Evolutionary conservation across 1,140 invertebrate genomes (phyloP), one percentile per base, ranked within the genome.

Genomic region (Eueides isabella): DNA sequence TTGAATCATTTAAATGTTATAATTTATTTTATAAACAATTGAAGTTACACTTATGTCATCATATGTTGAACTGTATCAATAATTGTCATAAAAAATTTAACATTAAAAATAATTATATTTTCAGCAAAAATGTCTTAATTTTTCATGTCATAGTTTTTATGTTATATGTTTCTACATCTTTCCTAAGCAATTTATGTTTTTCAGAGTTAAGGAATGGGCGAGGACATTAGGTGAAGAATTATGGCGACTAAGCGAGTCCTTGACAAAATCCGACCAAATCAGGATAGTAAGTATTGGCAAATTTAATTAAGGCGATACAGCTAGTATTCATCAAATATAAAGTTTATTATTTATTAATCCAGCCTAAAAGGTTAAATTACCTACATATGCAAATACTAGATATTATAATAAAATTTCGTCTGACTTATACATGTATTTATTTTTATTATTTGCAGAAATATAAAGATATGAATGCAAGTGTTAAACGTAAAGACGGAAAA

Each of bases 401-500:
- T 9, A 11, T 33, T 41, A 5, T 44, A 31, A 31, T 5, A n/a
- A 44, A n/a, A 5, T 44, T 44, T 6, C 5, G 4, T 44, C 14
- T 16, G 38, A 23, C 23, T 48, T 23, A 55, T 55, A 55, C 26
- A 26, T 26, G 23, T 23, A 26, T 55, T 55, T 55, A 0, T 23
- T 55, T 55, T 55, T 44, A 6, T 19, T 19, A n/a, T 55, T 55
- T 11, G 2, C 87, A 97, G 96, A 95, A 95, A 92, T 97, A 97
- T 85, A 96, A 95, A 91, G 93, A 94, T 80, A 95, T 96, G 84
- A 97, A 97, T 90, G 96, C 96, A 0, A 94, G 95, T 78, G 96
- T 97, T 19, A 95, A 95, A 82, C 92, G 95, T 48, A 97, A 97
- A 85, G 95, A 97, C 90, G 96, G 97, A 23, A 94, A 95, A 63